Base-by-base conservation (phyloP, 1,140 invertebrate genomes). In the Chrysoperla carnea region DNA sequence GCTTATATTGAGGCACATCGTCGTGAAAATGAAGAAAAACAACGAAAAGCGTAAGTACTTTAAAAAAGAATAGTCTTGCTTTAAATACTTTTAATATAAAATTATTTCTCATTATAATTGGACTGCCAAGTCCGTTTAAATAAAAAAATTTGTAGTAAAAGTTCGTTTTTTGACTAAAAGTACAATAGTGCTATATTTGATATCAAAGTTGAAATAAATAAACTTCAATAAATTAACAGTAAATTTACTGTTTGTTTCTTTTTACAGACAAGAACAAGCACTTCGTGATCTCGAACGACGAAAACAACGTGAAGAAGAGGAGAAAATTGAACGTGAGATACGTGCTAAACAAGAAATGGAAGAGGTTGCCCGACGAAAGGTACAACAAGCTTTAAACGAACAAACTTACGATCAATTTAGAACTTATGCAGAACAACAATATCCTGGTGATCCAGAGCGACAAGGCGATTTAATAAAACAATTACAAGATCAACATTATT, bases 401-500 rank as follows among this genome's bases (percentile, higher is more conserved):
- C 94, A 98, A 66, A 98, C 94, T 0, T 93, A 84, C 61, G 73
- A 80, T 44, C 90, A 96, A 60, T 99, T 98, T 59, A 78, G 80
- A 57, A 53, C 73, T 38, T 98, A 98, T 62, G 90, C 93, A 1
- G 84, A 94, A 50, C 90, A 97, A 56, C 94, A 97, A 56, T 94
- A 81, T 63, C 93, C 94, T 8, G 86, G 84, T 23, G 84, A 86
- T 64, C 81, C 81, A 7, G 87, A 94, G 51, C 85, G 95, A 69
- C 94, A 97, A 73, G 88, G 83, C 2, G 75, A 90, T 39, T 65
- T 97, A 12, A 89, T 98, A 40, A 69, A 78, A 37, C 92, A 96
- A 55, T 61, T 98, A 33, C 93, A 97, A 66, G 91, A 95, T 50
- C 89, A 97, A 53, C 93, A 98, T 64, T 98, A 95, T 59, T 88